Base-by-base conservation (phyloP, 2,888 invertebrate species). In the Cephus runcator region DNA sequence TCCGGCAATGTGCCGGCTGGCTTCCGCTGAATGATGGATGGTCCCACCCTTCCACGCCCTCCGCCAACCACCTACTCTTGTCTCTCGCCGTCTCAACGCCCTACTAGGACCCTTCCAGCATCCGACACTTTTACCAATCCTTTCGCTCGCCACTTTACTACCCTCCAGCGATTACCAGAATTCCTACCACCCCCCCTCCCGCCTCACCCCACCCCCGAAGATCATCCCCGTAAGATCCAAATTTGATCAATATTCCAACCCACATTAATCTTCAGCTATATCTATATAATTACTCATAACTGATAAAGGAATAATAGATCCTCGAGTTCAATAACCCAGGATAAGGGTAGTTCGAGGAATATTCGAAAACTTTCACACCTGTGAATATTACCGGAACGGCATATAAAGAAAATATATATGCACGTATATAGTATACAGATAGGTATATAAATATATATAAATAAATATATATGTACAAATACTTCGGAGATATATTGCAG, bases 1-100 rank as follows among this genome's bases (percentile, higher is more conserved):
- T 90, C 90, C 90, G 89, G 90, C 90, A 90, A 90, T 90, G 90
- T 90, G 90, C 88, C 89, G 89, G 86, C 88, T 88, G 88, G 87
- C 86, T 89, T 90, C 89, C 90, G 89, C 82, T 82, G 83, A 88
- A 90, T 90, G 90, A 90, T 88, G 87, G 88, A 90, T 90, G 87
- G 79, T 78, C 75, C 77, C 81, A 83, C 82, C 80, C 79, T 80
- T 85, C 84, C 56, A 23, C 56, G 23, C 56, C 78, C 78, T 75
- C 71, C 81, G 76, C 79, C 78, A 56, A 23, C 56, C 56, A 56
- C 23, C 56, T 23, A 79, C 80, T 71, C 33, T 71, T 34, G 34
- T 71, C 71, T 34, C 71, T 71, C 23, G 12, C 12, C 71, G 71
- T 71, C 71, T 71, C 71, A 71, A 12, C 71, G 71, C 31, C 31